phyloP scores from a whole-genome alignment of 2,888 invertebrate genomes.

The Lepas anatifera region DNA sequence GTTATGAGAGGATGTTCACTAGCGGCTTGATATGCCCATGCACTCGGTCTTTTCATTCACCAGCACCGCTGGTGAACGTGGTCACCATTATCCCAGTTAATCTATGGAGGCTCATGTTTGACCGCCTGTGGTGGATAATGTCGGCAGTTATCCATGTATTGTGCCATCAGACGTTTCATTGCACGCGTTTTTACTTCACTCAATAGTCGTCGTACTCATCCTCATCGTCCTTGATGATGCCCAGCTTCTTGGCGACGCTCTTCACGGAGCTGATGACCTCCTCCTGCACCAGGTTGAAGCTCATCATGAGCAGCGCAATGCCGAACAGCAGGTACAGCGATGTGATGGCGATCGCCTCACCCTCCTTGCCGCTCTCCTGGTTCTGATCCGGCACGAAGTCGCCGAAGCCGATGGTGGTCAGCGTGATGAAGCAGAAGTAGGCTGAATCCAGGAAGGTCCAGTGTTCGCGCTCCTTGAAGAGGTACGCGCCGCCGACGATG shows the following conservation, averaged over 20 bases:
- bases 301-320: conserved; percentile 88
- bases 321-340: conserved; percentile 87
- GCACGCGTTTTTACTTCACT: not conserved
- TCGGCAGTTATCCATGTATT: not conserved
- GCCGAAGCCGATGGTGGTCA: conserved; percentile 86
- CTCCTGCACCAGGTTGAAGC: conserved; percentile 90
- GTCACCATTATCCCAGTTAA: not conserved
- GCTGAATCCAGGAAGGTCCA: conserved; percentile 80
- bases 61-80: too few relatives aligned
- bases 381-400: conserved; percentile 80
- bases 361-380: conserved; percentile 32
- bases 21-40: too few relatives aligned
- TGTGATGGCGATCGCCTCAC: conserved; percentile 63
- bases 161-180: too few relatives aligned
- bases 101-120: not conserved
- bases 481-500: conserved; percentile 70
- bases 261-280: conserved; percentile 83
- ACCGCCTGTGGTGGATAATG: not conserved
- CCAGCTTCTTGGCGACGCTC: conserved; percentile 67
- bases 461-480: conserved; percentile 72
- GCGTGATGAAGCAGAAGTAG: conserved; percentile 86
- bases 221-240: conserved; percentile 67
- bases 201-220: conserved; percentile 30
- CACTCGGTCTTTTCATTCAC: too few relatives aligned
- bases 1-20: too few relatives aligned